Percentiles rank a stretch among this genome's conserved stretches.
phyloP scores from a whole-genome alignment of 2,113 vertebrate species.

The Grantiella picta region DNA sequence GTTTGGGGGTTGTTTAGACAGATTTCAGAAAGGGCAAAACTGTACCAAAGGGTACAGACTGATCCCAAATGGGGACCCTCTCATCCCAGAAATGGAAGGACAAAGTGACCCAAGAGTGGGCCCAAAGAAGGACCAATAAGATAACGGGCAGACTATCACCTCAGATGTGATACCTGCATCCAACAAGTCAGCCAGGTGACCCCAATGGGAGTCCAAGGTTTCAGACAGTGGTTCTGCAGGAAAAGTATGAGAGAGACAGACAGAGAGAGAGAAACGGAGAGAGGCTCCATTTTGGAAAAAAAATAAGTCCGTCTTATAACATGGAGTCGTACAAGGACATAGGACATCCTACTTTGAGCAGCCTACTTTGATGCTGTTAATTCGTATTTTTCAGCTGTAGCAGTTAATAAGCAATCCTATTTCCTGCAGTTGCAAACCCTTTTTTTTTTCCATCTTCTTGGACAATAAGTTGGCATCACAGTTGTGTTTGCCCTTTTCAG shows the following conservation, averaged over 20 bases:
- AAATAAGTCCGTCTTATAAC: neutral
- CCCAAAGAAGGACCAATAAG: neutral
- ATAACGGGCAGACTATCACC: neutral
- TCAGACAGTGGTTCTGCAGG: accelerated
- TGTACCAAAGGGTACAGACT: neutral
- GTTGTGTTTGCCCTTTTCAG: neutral
- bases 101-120: neutral
- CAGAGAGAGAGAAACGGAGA: neutral
- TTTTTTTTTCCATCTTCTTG: neutral
- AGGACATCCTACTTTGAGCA: neutral
- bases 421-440: neutral
- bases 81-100: neutral
- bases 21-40: neutral
- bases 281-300: neutral
- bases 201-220: neutral
- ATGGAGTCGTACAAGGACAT: accelerated
- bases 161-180: neutral
- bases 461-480: neutral
- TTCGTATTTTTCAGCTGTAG: neutral
- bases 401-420: neutral
- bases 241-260: neutral
- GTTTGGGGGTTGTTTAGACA: neutral
- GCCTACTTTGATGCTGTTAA: accelerated
- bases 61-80: neutral
- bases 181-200: neutral